Percentiles rank a stretch among this genome's conserved stretches.
Conservation (phyloP, 1,140 invertebrate species). For the Rhynchophorus ferrugineus region DNA sequence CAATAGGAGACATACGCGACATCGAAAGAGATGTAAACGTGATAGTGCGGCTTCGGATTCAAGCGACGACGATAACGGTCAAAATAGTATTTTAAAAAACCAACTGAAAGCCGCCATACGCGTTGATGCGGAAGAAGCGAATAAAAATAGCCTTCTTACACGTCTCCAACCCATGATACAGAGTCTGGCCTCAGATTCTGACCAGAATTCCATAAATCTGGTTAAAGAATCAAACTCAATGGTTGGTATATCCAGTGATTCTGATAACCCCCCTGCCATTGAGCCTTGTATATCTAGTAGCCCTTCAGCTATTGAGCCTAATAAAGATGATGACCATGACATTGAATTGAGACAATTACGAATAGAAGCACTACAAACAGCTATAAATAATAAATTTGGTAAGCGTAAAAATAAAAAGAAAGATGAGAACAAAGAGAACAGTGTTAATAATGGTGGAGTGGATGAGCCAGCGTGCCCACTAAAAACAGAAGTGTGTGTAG, state of each 20-base stretch:
- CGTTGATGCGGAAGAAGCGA: conserved; percentile 24
- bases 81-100: conserved; percentile 18
- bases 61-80: conserved; percentile 17
- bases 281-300: neutral
- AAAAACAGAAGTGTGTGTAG: neutral
- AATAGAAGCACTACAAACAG: conserved; percentile 36
- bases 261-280: neutral
- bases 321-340: conserved; percentile 23
- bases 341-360: conserved; percentile 35
- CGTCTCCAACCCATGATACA: conserved; percentile 26
- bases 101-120: conserved; percentile 35
- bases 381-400: conserved; percentile 35
- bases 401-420: conserved; percentile 30
- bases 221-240: neutral
- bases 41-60: conserved; percentile 18
- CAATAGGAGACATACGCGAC: conserved; percentile 13
- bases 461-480: conserved; percentile 11
- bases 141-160: conserved; percentile 26
- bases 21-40: conserved; percentile 14
- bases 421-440: conserved; percentile 31
- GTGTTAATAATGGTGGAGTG: conserved; percentile 14
- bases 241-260: neutral
- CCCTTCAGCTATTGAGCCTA: neutral
- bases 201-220: neutral
- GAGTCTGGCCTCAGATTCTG: neutral